phyloP scores from a whole-genome alignment of 1,140 invertebrate species.

The Sipha flava region DNA sequence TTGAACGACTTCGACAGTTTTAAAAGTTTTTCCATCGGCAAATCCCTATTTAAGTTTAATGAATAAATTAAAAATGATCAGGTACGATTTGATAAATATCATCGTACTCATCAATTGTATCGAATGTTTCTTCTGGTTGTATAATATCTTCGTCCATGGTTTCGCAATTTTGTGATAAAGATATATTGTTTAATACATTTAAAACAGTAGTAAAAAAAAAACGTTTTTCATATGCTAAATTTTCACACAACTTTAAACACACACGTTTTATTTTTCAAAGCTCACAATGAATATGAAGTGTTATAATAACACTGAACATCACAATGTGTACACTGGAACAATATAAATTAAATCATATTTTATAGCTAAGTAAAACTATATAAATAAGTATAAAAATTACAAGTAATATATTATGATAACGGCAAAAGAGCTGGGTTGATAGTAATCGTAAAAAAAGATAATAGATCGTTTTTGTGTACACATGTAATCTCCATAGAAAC shows the following conservation, averaged over 20 bases:
- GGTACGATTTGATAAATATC: background rate
- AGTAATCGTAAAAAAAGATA: background rate
- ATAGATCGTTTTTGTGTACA: background rate
- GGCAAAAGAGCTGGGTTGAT: background rate
- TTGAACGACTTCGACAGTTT: background rate
- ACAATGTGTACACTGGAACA: no score
- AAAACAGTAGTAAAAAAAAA: no score
- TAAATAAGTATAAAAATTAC: no score
- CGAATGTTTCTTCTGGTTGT: background rate
- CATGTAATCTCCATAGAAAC: background rate
- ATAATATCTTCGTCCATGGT: background rate
- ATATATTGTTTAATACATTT: background rate
- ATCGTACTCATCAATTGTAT: background rate
- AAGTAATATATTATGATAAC: background rate
- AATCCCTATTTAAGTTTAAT: background rate
- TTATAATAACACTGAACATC: no score
- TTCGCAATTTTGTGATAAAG: background rate
- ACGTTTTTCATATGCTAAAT: no score
- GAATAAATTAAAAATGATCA: background rate
- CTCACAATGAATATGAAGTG: no score
- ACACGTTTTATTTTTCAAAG: no score
- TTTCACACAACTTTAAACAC: no score
- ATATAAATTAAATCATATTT: no score
- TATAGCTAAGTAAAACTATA: no score
- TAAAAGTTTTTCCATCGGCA: background rate